These are phyloP conservation scores for Pteromalus puparum DNA, from an alignment of 1,140 invertebrate species.

Conservation along the genomic window DNA sequence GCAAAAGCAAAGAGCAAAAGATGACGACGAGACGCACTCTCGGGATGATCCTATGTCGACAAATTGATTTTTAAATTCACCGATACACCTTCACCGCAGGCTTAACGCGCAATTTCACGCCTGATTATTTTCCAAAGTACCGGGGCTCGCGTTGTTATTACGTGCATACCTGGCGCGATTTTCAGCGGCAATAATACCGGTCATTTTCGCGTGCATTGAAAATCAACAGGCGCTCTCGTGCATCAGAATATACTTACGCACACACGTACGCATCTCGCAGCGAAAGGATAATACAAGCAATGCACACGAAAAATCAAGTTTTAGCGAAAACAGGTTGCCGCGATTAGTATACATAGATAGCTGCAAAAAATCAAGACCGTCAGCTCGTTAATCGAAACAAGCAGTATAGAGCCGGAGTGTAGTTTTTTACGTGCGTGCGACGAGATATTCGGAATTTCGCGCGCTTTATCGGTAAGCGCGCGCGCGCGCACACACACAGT, in stretches of 20 bases:
- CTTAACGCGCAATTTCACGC: constrained; percentile 32
- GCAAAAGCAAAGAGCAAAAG: neutral
- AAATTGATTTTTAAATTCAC: constrained; percentile 50
- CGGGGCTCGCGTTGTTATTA: neutral
- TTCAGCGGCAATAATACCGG: constrained; percentile 11
- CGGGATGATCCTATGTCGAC: neutral
- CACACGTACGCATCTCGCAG: neutral
- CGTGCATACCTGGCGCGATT: neutral
- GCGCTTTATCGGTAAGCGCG: constrained; percentile 26
- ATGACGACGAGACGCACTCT: neutral
- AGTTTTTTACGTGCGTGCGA: neutral
- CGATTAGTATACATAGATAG: neutral
- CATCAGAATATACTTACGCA: too few species aligned
- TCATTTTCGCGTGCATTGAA: constrained; percentile 13
- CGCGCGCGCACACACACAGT: neutral
- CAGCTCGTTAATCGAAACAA: constrained; percentile 31
- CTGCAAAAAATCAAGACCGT: neutral
- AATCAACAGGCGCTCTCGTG: constrained; percentile 24
- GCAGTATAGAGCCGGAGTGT: neutral
- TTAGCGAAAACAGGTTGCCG: neutral
- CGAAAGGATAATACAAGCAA: neutral
- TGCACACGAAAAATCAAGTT: neutral
- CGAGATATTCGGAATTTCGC: constrained; percentile 32
- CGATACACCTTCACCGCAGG: neutral
- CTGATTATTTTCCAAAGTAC: constrained; percentile 35